phyloP scores from a whole-genome alignment of 2,888 invertebrate species.

The Eurytoma californica region DNA sequence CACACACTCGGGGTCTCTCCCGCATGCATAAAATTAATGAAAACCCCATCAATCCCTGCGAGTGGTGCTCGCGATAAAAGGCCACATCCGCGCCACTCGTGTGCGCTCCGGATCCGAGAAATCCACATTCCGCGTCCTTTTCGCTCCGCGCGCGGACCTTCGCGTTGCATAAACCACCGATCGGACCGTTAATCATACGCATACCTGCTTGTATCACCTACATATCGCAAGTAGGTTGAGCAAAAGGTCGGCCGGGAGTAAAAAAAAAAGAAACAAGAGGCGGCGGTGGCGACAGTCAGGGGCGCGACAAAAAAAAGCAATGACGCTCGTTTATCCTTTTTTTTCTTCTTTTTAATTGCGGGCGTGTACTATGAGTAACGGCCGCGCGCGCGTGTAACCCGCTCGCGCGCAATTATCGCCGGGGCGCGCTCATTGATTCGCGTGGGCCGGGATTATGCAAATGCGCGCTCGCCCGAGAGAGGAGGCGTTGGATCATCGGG shows the following conservation, averaged over 20 bases:
- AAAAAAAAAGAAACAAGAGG: neutral
- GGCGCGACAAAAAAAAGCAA: no score
- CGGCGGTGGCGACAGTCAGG: conserved; percentile 3
- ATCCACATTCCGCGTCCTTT: conserved; percentile 16
- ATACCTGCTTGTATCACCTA: neutral
- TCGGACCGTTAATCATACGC: conserved; percentile 34
- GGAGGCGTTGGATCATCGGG: conserved; percentile 7
- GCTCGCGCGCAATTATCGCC: conserved; percentile 43
- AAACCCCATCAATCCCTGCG: conserved; percentile 22
- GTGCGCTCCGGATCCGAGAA: neutral
- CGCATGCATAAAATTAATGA: conserved; percentile 46
- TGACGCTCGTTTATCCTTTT: no score
- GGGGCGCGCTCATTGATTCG: conserved; percentile 31
- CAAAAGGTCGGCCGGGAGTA: no score
- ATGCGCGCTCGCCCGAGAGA: conserved; percentile 18
- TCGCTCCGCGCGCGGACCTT: neutral
- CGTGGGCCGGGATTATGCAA: conserved; percentile 54
- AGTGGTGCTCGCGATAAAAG: conserved; percentile 4
- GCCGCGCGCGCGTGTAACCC: conserved; percentile 6
- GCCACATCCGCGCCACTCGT: neutral
- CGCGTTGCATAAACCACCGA: conserved; percentile 28
- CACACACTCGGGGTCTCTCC: conserved; percentile 35
- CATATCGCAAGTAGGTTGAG: no score
- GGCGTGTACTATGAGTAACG: conserved; percentile 38
- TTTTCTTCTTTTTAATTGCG: conserved; percentile 36